phyloP scores from a whole-genome alignment of 92 coral and sea anemone genomes.

The Siderastrea radians region DNA sequence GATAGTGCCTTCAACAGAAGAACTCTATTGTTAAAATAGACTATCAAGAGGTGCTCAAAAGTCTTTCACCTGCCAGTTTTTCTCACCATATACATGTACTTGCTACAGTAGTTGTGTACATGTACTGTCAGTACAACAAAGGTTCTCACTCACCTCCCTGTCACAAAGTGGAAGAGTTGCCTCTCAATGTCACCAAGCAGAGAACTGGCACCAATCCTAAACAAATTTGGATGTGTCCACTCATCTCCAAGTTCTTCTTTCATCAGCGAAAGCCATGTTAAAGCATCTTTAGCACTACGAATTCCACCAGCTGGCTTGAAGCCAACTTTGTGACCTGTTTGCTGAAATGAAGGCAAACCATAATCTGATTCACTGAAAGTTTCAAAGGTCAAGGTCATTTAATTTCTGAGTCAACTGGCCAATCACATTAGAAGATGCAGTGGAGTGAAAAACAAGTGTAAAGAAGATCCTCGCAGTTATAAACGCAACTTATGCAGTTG shows the following conservation, averaged over 20 bases:
- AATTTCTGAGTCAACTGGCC: too few relatives aligned
- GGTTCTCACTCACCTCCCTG: constrained; percentile 82
- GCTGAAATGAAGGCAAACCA: constrained; percentile 50
- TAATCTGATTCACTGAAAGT: neutral
- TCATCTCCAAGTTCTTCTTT: constrained; percentile 99
- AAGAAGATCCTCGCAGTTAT: too few relatives aligned
- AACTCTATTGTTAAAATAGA: too few relatives aligned
- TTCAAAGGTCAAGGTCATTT: too few relatives aligned
- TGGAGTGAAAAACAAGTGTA: too few relatives aligned
- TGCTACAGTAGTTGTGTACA: neutral
- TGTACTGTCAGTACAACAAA: neutral
- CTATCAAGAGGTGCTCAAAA: too few relatives aligned
- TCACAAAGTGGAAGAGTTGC: constrained; percentile 96
- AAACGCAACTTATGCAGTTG: too few relatives aligned
- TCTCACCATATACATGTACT: too few relatives aligned
- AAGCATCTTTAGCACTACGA: constrained; percentile 97
- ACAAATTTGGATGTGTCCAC: constrained; percentile 95
- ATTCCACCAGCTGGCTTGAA: constrained; percentile 99
- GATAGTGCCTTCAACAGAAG: too few relatives aligned
- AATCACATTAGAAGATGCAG: too few relatives aligned
- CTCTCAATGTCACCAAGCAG: constrained; percentile 97
- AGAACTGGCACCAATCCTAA: constrained; percentile 98
- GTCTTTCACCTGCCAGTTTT: too few relatives aligned
- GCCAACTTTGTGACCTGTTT: constrained; percentile 96
- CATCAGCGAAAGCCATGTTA: constrained; percentile 96